phyloP scores from a whole-genome alignment of 1,140 invertebrate species.

The Choristoneura fumiferana region DNA sequence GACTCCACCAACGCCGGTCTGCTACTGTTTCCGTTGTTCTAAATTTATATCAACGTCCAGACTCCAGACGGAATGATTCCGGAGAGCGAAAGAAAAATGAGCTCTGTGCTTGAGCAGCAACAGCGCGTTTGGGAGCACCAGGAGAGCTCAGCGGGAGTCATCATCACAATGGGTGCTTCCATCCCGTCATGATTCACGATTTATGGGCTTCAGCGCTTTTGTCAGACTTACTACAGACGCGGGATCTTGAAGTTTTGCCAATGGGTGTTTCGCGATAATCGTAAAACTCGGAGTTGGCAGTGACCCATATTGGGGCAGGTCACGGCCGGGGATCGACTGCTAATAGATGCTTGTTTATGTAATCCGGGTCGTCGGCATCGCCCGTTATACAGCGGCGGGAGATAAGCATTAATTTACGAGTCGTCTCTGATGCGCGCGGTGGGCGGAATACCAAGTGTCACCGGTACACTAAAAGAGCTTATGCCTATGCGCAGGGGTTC shows the following conservation, averaged over 20 bases:
- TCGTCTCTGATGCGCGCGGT: conserved; percentile 30
- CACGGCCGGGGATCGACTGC: conserved; percentile 49
- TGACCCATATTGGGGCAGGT: conserved; percentile 67
- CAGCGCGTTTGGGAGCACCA: conserved; percentile 25
- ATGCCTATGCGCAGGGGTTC: not conserved
- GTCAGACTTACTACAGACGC: conserved; percentile 73
- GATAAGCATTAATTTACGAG: conserved; percentile 41
- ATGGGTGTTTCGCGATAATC: conserved; percentile 67
- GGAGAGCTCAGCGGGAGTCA: conserved; percentile 40
- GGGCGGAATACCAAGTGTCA: conserved; percentile 38
- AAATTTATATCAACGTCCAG: conserved; percentile 57
- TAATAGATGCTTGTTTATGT: conserved; percentile 39
- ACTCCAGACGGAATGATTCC: conserved; percentile 25
- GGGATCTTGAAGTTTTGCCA: conserved; percentile 73
- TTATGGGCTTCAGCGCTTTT: conserved; percentile 33
- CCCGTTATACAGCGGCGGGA: conserved; percentile 29
- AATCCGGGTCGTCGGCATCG: conserved; percentile 22
- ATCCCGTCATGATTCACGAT: conserved; percentile 48
- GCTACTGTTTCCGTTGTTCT: conserved; percentile 60
- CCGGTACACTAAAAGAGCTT: not conserved
- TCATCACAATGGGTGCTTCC: conserved; percentile 41
- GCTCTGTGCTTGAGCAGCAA: conserved; percentile 29
- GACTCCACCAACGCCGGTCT: conserved; percentile 33
- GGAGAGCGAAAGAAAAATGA: conserved; percentile 27
- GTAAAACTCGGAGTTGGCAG: conserved; percentile 64